phyloP scores from a whole-genome alignment of 2,888 invertebrate species.

The Rotaria macrura region DNA sequence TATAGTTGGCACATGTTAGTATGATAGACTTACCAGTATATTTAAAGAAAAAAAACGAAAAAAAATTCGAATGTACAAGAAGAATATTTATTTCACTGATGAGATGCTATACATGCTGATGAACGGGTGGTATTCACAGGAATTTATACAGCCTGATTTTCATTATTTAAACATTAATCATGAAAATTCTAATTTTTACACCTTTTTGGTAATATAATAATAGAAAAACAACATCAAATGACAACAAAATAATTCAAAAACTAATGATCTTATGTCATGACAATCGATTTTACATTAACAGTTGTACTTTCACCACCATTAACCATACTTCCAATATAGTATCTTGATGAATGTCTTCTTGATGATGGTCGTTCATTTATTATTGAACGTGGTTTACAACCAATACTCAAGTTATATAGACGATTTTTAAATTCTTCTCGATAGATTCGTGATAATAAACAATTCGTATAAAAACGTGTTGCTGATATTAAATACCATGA shows the following conservation, averaged over 20 bases:
- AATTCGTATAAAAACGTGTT: slow-evolving; percentile 3
- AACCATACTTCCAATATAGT: neutral
- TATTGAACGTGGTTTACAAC: neutral
- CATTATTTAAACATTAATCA: neutral
- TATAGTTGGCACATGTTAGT: neutral
- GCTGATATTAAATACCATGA: slow-evolving; percentile 19
- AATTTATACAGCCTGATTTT: neutral
- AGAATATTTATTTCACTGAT: too few relatives aligned
- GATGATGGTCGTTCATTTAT: neutral
- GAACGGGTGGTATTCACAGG: neutral
- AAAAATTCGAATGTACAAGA: too few relatives aligned
- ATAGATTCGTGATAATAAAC: slow-evolving; percentile 5
- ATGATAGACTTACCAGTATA: too few relatives aligned
- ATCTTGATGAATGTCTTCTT: neutral
- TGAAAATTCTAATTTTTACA: neutral
- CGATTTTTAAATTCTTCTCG: slow-evolving; percentile 15
- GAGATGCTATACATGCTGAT: neutral
- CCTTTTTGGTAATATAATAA: neutral
- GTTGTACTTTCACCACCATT: neutral
- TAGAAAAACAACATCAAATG: neutral
- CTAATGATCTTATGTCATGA: neutral
- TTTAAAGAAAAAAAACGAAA: too few relatives aligned
- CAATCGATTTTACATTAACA: neutral
- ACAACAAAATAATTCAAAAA: neutral
- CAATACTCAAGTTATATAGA: neutral